A percentile compares a stretch with the other conserved stretches of the same genome.
Evolutionary conservation across 2,888 invertebrate genomes (phyloP).

Genomic region (Phytoseiulus persimilis): DNA sequence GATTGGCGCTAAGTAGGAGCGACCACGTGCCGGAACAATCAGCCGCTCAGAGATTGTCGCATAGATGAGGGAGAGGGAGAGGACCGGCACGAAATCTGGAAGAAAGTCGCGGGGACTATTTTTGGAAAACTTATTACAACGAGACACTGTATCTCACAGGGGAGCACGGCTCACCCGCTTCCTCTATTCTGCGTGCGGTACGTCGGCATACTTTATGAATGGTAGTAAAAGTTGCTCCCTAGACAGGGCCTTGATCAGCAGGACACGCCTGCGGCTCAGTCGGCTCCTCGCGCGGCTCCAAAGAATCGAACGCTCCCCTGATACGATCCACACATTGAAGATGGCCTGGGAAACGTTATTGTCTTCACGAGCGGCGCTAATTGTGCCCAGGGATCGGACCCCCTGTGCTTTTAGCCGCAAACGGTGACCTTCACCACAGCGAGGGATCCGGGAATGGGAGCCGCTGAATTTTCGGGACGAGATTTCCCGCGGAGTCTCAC

Average conservation of each 20-base stretch:
- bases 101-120: neutral
- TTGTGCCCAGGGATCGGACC: neutral
- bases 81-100: neutral
- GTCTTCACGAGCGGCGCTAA: neutral
- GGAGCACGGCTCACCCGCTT: neutral
- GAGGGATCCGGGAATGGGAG: neutral
- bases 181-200: neutral
- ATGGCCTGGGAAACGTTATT: neutral
- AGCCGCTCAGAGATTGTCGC: neutral
- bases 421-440: neutral
- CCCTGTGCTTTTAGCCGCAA: neutral
- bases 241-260: neutral
- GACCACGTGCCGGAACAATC: neutral
- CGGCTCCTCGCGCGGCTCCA: neutral
- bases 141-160: neutral
- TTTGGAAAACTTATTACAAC: neutral
- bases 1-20: neutral
- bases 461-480: neutral
- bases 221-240: neutral
- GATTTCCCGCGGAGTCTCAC: too few relatives aligned
- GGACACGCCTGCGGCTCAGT: neutral
- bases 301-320: neutral
- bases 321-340: neutral
- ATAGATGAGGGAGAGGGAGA: neutral
- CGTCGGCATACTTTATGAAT: neutral